phyloP scores from a whole-genome alignment of 2,797 vertebrate genomes.

The Mergus octosetaceus region DNA sequence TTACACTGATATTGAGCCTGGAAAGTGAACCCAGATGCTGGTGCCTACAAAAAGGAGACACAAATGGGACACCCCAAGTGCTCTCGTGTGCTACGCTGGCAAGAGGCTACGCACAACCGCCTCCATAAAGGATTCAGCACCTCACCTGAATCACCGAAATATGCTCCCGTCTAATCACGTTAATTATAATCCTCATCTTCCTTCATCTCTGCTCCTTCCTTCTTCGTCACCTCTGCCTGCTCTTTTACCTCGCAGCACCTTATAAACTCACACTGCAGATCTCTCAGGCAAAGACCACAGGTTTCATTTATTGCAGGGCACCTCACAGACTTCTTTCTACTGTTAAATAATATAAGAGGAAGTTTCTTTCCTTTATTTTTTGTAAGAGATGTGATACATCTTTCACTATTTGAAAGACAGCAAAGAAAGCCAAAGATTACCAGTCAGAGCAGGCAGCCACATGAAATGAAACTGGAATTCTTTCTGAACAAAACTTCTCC shows the following conservation, averaged over 20 bases:
- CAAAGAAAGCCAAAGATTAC: not conserved
- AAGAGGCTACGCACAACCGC: not conserved
- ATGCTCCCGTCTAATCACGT: not conserved
- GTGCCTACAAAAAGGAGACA: not conserved
- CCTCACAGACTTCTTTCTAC: not conserved
- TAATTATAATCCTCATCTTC: constrained; percentile 54
- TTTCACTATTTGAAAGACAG: not conserved
- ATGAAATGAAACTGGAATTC: not conserved
- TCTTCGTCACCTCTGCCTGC: constrained; percentile 27
- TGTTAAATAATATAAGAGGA: not conserved
- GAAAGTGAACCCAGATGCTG: fast-evolving
- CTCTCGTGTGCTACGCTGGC: fast-evolving
- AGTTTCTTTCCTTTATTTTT: not conserved
- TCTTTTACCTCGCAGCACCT: constrained; percentile 54
- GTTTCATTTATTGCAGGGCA: not conserved
- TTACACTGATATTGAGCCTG: fast-evolving
- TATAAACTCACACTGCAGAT: constrained; percentile 16
- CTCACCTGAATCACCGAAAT: constrained; percentile 39
- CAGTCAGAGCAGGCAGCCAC: not conserved
- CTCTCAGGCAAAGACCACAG: not conserved
- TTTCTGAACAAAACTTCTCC: not conserved
- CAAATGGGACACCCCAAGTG: too few species aligned
- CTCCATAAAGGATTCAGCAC: not conserved
- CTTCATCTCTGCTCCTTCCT: constrained; percentile 28
- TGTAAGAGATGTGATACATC: not conserved